Conservation (phyloP, 23 tunicate species). For the Clavelina lepadiformis region DNA sequence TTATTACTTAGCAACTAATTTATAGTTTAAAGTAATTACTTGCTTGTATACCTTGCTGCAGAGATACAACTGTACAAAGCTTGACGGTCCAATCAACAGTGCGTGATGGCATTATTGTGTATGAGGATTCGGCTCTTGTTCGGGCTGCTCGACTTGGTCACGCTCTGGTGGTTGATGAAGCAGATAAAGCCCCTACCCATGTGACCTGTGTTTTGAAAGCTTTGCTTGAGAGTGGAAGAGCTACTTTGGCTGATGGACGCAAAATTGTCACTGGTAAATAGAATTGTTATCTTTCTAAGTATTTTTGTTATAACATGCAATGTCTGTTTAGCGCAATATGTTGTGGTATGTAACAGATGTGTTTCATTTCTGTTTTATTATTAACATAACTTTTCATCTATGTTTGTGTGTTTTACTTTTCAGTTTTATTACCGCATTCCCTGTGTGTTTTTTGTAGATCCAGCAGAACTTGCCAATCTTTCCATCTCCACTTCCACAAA, state of each 20-base stretch:
- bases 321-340: too few relatives aligned
- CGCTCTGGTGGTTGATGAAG: constrained; percentile 95
- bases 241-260: constrained; percentile 89
- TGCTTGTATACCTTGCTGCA: constrained; percentile 20
- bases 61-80: constrained; percentile 92
- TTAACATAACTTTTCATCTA: too few relatives aligned
- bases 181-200: constrained; percentile 96
- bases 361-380: too few relatives aligned
- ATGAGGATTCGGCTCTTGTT: constrained; percentile 89
- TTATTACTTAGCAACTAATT: too few relatives aligned
- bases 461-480: constrained; percentile 57
- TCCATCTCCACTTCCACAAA: constrained; percentile 41
- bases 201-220: constrained; percentile 91
- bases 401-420: too few relatives aligned
- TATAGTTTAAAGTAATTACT: too few relatives aligned
- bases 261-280: constrained; percentile 78
- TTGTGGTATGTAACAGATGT: too few relatives aligned
- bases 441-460: constrained; percentile 60
- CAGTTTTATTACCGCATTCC: too few relatives aligned
- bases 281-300: too few relatives aligned
- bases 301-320: too few relatives aligned
- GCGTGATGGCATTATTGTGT: constrained; percentile 82
- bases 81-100: constrained; percentile 95
- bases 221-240: constrained; percentile 83
- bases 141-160: constrained; percentile 84